Percentiles rank a stretch among this genome's conserved stretches.
Conservation (phyloP, 2,888 invertebrate species). For the Xestobium rufovillosum region DNA sequence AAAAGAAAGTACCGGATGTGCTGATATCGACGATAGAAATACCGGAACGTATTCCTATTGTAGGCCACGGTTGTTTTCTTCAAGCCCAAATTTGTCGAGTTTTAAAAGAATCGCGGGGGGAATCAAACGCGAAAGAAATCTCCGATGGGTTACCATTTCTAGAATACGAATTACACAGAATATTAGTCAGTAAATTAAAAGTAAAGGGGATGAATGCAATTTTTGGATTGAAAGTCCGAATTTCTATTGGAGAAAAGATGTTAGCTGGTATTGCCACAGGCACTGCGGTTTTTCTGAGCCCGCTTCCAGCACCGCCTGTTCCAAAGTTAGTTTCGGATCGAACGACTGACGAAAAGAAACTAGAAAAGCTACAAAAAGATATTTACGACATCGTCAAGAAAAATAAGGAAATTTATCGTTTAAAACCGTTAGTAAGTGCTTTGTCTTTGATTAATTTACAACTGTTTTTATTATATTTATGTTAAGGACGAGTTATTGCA, state of each 20-base stretch:
- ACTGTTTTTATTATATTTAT: constrained; percentile 10
- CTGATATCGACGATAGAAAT: constrained; percentile 83
- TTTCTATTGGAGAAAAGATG: constrained; percentile 76
- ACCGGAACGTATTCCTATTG: constrained; percentile 65
- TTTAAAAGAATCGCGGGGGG: constrained; percentile 72
- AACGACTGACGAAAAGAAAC: constrained; percentile 56
- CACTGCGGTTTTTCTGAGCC: constrained; percentile 71
- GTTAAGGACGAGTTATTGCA: constrained; percentile 32
- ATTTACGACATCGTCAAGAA: constrained; percentile 62
- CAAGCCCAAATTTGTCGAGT: constrained; percentile 70
- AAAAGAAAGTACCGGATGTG: constrained; percentile 81
- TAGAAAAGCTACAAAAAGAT: constrained; percentile 61
- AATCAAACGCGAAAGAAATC: constrained; percentile 86
- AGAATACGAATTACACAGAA: constrained; percentile 90
- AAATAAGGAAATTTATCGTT: constrained; percentile 63
- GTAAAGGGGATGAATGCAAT: constrained; percentile 93
- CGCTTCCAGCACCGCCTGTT: constrained; percentile 67
- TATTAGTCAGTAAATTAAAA: constrained; percentile 82
- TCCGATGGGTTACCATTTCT: constrained; percentile 92
- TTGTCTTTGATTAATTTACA: not conserved
- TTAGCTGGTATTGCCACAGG: constrained; percentile 85
- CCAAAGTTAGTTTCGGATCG: constrained; percentile 65
- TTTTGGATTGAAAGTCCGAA: constrained; percentile 69
- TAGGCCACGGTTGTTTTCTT: constrained; percentile 62
- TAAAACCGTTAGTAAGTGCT: constrained; percentile 43